phyloP scores from a whole-genome alignment of 53 echinoderm and acorn worm genomes.

The Luidia sarsii region DNA sequence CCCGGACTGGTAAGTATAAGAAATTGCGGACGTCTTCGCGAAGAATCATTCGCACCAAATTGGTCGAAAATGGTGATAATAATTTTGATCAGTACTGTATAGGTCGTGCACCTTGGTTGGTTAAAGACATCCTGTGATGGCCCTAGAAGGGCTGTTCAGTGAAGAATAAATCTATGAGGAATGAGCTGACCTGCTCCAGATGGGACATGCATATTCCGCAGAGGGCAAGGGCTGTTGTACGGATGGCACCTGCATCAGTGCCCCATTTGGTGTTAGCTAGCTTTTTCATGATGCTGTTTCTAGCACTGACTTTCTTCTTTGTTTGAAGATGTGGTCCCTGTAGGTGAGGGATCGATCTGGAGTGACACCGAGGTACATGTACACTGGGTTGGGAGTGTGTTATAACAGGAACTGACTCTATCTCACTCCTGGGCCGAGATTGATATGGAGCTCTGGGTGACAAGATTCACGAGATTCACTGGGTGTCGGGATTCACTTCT shows the following conservation, averaged over 20 bases:
- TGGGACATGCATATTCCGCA: constrained; percentile 47
- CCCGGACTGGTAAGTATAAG: too few species aligned
- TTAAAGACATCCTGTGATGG: constrained; percentile 24
- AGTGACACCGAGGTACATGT: constrained; percentile 14
- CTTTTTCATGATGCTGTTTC: constrained; percentile 38
- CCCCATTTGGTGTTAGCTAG: constrained; percentile 33
- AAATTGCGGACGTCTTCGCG: too few species aligned
- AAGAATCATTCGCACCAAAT: too few species aligned
- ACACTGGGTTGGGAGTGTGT: too few species aligned
- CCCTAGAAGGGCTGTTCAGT: constrained; percentile 12
- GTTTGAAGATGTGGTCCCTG: constrained; percentile 3
- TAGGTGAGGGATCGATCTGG: constrained; percentile 4
- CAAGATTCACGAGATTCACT: too few species aligned
- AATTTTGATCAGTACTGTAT: too few species aligned
- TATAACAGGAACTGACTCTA: too few species aligned
- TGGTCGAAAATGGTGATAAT: too few species aligned
- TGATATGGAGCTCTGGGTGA: too few species aligned
- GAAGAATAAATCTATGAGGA: constrained; percentile 8
- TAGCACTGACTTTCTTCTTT: constrained; percentile 19
- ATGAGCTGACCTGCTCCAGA: constrained; percentile 47
- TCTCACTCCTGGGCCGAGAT: too few species aligned
- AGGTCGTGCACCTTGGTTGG: constrained; percentile 9
- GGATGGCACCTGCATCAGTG: constrained; percentile 7
- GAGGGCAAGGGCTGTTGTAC: constrained; percentile 19
- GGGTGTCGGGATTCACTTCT: too few species aligned